Conservation (phyloP, 2,888 invertebrate species). For the Athripsodes cinereus region DNA sequence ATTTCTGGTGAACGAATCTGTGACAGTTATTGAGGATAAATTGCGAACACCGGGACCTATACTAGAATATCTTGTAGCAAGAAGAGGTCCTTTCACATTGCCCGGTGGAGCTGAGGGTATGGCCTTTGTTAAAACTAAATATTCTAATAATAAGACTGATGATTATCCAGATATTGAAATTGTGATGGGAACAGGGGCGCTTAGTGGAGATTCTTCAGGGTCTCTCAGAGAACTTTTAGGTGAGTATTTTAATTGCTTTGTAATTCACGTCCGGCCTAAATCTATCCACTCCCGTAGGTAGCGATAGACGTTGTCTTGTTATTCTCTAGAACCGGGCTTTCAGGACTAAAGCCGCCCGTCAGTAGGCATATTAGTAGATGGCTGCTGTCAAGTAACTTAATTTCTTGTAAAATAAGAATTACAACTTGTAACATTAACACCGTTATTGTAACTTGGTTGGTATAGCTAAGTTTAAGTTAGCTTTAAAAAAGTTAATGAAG, state of each 20-base stretch:
- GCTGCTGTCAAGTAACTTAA: too few species aligned
- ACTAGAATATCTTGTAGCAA: slow-evolving; percentile 55
- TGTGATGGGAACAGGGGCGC: slow-evolving; percentile 69
- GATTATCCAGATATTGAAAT: slow-evolving; percentile 74
- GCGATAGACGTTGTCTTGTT: too few species aligned
- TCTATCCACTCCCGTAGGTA: too few species aligned
- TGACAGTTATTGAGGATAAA: slow-evolving; percentile 58
- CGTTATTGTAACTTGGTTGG: background rate
- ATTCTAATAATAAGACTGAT: slow-evolving; percentile 38
- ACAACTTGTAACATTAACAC: too few species aligned
- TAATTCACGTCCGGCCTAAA: too few species aligned
- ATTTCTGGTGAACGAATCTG: slow-evolving; percentile 63
- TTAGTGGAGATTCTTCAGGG: slow-evolving; percentile 68
- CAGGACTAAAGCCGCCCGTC: too few species aligned
- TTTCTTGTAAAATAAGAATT: too few species aligned
- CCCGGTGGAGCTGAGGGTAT: slow-evolving; percentile 74
- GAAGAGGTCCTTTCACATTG: slow-evolving; percentile 65
- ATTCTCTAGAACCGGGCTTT: too few species aligned
- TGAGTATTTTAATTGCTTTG: slow-evolving; percentile 31
- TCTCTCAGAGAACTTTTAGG: slow-evolving; percentile 59
- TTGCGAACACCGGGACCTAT: slow-evolving; percentile 51
- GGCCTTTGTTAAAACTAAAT: slow-evolving; percentile 66
- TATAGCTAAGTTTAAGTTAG: too few species aligned
- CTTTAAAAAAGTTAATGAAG: too few species aligned
- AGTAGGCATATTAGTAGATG: too few species aligned